Base-by-base conservation (phyloP, 2,113 vertebrate species). In the Lampris megalopsis region DNA sequence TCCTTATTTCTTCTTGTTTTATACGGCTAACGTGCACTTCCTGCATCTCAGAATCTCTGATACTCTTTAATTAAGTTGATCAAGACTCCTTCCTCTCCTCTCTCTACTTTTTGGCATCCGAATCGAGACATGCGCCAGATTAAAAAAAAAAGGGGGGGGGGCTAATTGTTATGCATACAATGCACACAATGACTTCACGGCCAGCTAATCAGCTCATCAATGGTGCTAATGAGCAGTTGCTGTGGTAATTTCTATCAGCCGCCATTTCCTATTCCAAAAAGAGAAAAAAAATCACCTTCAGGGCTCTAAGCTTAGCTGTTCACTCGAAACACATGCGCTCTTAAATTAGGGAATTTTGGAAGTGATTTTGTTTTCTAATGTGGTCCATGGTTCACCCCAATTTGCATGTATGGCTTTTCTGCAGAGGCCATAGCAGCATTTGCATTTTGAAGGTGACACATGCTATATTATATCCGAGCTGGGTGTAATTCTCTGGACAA, bases 161-260 rank as follows among this genome's bases (percentile, higher is more conserved):
- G 94, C 93, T 96, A 95, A 95, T 96, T 97, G 95, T 95, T 95
- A 96, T 96, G 94, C 95, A 93, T 91, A 95, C 94, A 94, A 96
- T 95, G 94, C 94, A 94, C 90, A 95, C 93, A 93, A 92, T 95
- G 94, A 85, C 88, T 92, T 93, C n/a, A 50, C 94, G 95, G 94
- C 90, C 94, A 95, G 94, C 92, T 96, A 97, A 97, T 97, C 96
- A 97, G 93, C 86, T 72, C 92, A 95, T 96, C 94, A 95, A 91
- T 92, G 94, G 89, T 90, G 92, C 91, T 94, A 95, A 96, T 94
- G 93, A 96, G 94, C 91, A 92, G 94, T 95, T 94, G 95, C 94
- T 81, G 93, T 80, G 82, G 92, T 95, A 94, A 94, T 95, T 96
- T 62, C 64, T 50, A 93, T 94, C 93, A 94, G 92, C 54, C 89